Percentiles rank a stretch among this genome's conserved stretches.
Conservation (phyloP, 53 echinoderm and acorn worm species). For the Temnopleurus reevesii region DNA sequence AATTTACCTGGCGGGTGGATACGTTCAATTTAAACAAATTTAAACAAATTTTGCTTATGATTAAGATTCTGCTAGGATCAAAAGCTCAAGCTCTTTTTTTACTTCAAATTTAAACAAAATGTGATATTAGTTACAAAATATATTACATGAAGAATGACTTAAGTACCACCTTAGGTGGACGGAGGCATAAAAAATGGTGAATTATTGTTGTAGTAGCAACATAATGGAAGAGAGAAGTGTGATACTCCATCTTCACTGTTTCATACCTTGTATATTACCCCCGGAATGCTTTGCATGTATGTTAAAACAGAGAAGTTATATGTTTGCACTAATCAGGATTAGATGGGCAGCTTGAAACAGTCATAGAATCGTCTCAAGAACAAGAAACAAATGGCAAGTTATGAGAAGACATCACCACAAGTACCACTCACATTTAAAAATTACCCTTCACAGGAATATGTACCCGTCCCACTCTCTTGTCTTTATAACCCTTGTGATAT, state of each 20-base stretch:
- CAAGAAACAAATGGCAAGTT: slow-evolving; percentile 7
- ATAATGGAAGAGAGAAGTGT: neutral
- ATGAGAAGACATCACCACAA: neutral
- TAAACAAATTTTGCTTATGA: no score
- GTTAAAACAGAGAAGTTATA: neutral
- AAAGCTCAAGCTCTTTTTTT: no score
- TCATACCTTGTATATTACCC: no score
- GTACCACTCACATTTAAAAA: neutral
- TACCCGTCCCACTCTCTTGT: no score
- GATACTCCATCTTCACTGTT: no score
- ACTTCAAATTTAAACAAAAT: no score
- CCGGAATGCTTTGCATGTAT: neutral
- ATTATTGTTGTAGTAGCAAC: no score
- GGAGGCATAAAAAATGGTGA: neutral
- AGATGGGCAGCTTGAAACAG: neutral
- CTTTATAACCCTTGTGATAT: no score
- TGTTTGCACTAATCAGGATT: slow-evolving; percentile 13
- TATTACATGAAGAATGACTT: neutral
- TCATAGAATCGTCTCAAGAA: neutral
- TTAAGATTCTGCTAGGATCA: no score
- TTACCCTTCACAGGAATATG: no score
- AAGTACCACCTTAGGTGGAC: neutral
- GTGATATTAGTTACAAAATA: neutral
- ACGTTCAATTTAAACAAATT: no score
- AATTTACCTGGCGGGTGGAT: no score